Conservation (phyloP, 2,888 invertebrate genomes). For the Xestia sexstrigata region DNA sequence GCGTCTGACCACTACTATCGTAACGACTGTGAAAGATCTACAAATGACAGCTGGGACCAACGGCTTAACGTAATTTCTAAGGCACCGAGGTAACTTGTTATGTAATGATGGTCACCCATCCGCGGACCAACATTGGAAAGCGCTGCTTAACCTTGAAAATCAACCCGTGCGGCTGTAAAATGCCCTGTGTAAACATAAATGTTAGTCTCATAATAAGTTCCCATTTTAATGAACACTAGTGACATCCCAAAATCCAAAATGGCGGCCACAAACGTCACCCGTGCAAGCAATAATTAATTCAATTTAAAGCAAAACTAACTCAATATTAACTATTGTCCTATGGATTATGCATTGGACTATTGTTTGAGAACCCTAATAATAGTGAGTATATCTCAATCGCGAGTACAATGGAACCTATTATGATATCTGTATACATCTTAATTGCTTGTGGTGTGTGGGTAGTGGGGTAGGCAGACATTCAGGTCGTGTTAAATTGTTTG, state of each 20-base stretch:
- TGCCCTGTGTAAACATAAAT: neutral
- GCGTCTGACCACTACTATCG: neutral
- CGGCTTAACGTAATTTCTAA: too few species aligned
- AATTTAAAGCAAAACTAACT: conserved; percentile 57
- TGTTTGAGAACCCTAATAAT: conserved; percentile 59
- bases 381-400: conserved; percentile 44
- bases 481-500: conserved; percentile 44
- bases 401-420: conserved; percentile 62
- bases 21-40: neutral
- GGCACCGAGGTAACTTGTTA: neutral
- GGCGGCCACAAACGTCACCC: conserved; percentile 36
- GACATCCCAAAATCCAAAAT: conserved; percentile 14
- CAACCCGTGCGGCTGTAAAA: neutral
- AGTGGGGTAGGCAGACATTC: conserved; percentile 19
- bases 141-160: neutral
- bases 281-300: conserved; percentile 57
- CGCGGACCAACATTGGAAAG: neutral
- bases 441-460: conserved; percentile 54
- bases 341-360: conserved; percentile 61
- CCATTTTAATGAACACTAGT: neutral
- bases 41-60: neutral
- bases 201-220: neutral
- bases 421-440: conserved; percentile 58
- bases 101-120: neutral
- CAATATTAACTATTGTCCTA: conserved; percentile 55